phyloP scores from a whole-genome alignment of 2,888 invertebrate species.

The Xanthostigma xanthostigma region DNA sequence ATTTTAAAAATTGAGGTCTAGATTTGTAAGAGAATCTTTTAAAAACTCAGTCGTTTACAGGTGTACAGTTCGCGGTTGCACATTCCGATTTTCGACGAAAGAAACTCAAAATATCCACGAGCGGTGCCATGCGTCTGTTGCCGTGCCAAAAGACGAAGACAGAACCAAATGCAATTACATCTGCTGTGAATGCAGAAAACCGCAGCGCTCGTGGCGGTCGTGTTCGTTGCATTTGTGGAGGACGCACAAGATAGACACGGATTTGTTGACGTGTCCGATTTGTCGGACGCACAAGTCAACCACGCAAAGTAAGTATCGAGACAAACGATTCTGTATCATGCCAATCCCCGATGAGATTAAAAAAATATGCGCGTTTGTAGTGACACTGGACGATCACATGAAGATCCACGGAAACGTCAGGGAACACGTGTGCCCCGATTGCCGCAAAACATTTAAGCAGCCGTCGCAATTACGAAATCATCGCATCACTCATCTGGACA shows the following conservation, averaged over 20 bases:
- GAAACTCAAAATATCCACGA: slow-evolving; percentile 32
- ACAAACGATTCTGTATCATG: not conserved
- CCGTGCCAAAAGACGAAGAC: slow-evolving; percentile 11
- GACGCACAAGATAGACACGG: slow-evolving; percentile 43
- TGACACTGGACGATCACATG: slow-evolving; percentile 45
- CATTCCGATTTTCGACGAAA: slow-evolving; percentile 33
- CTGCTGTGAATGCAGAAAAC: slow-evolving; percentile 35
- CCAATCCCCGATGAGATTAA: not conserved
- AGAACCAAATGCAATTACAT: slow-evolving; percentile 29
- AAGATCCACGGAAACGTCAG: slow-evolving; percentile 39
- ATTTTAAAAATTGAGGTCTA: slow-evolving; percentile 8
- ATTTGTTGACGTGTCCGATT: slow-evolving; percentile 39
- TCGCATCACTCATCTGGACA: slow-evolving; percentile 33
- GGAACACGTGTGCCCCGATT: slow-evolving; percentile 34
- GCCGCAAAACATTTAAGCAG: slow-evolving; percentile 46
- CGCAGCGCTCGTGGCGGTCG: slow-evolving; percentile 44
- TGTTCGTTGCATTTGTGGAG: slow-evolving; percentile 57
- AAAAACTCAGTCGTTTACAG: slow-evolving; percentile 20
- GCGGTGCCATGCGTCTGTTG: slow-evolving; percentile 30
- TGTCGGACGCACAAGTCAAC: slow-evolving; percentile 40
- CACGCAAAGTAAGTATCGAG: slow-evolving; percentile 25
- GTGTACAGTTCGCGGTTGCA: slow-evolving; percentile 37
- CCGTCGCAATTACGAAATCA: slow-evolving; percentile 45
- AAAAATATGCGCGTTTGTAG: slow-evolving; percentile 19
- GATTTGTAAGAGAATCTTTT: slow-evolving; percentile 6